Conservation (phyloP, 2,888 invertebrate genomes). For the Lepas anatifera region DNA sequence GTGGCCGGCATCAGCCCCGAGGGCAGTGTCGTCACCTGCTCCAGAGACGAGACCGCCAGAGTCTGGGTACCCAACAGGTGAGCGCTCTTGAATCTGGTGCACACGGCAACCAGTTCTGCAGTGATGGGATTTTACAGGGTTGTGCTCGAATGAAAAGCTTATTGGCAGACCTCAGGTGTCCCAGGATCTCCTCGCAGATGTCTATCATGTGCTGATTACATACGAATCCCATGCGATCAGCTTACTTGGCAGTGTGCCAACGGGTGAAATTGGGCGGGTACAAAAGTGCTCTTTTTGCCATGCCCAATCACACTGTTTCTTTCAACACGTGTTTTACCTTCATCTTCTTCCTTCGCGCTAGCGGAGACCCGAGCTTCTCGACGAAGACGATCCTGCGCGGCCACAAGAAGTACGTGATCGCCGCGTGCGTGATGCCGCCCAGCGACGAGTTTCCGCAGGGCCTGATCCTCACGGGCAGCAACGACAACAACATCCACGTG, state of each 20-base stretch:
- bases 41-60: conserved; percentile 75
- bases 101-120: too few species aligned
- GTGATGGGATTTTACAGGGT: too few species aligned
- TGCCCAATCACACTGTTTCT: not conserved
- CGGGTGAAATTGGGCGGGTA: too few species aligned
- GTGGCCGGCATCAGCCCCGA: conserved; percentile 43
- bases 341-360: not conserved
- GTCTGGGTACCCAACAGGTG: conserved; percentile 48
- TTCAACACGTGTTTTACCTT: not conserved
- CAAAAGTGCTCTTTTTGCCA: too few species aligned
- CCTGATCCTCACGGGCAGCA: conserved; percentile 74
- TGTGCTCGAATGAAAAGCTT: too few species aligned
- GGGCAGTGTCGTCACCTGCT: conserved; percentile 68
- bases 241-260: too few species aligned
- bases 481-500: conserved; percentile 69
- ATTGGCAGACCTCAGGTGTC: too few species aligned
- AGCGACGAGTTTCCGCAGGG: conserved; percentile 56
- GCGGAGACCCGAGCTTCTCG: conserved; percentile 13
- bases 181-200: too few species aligned
- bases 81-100: too few species aligned
- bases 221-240: too few species aligned
- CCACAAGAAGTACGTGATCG: conserved; percentile 74
- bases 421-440: conserved; percentile 62
- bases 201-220: too few species aligned
- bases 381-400: conserved; percentile 35